Evolutionary conservation across 2,888 invertebrate species (phyloP).

Genomic region (Julus scandinavius): DNA sequence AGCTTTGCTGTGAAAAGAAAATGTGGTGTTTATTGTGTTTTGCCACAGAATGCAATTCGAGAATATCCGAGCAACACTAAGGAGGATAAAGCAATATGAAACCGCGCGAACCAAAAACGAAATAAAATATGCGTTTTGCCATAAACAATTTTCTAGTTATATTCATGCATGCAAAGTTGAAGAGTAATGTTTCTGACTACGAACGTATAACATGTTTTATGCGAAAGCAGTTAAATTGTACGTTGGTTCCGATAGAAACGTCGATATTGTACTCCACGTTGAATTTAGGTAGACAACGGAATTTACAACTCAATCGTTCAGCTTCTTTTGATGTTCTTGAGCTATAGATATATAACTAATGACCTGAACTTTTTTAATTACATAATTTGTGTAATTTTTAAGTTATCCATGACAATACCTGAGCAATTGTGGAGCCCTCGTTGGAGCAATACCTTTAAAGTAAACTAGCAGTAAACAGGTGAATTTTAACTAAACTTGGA

Average conservation of each 20-base stretch:
- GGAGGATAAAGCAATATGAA: slow-evolving; percentile 21
- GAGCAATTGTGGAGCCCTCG: too few species aligned
- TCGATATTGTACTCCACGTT: too few species aligned
- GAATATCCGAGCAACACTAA: not conserved
- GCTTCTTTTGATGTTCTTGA: too few species aligned
- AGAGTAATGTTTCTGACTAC: slow-evolving; percentile 11
- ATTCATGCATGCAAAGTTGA: slow-evolving; percentile 15
- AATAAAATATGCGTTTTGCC: slow-evolving; percentile 34
- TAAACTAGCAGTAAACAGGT: too few species aligned
- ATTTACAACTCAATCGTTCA: too few species aligned
- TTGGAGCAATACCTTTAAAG: too few species aligned
- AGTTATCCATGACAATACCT: too few species aligned
- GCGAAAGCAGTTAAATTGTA: not conserved
- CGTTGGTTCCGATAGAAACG: not conserved
- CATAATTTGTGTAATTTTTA: too few species aligned
- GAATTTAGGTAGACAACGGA: too few species aligned
- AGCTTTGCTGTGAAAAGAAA: slow-evolving; percentile 40
- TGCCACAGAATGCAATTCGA: slow-evolving; percentile 40
- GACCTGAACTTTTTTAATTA: too few species aligned
- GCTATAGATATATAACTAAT: too few species aligned
- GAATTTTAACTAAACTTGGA: too few species aligned
- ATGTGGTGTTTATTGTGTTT: slow-evolving; percentile 46
- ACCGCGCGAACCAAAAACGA: not conserved
- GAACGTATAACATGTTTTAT: not conserved
- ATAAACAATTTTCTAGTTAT: slow-evolving; percentile 34